phyloP scores from a whole-genome alignment of 2,888 invertebrate genomes.

The Diogma glabrata region DNA sequence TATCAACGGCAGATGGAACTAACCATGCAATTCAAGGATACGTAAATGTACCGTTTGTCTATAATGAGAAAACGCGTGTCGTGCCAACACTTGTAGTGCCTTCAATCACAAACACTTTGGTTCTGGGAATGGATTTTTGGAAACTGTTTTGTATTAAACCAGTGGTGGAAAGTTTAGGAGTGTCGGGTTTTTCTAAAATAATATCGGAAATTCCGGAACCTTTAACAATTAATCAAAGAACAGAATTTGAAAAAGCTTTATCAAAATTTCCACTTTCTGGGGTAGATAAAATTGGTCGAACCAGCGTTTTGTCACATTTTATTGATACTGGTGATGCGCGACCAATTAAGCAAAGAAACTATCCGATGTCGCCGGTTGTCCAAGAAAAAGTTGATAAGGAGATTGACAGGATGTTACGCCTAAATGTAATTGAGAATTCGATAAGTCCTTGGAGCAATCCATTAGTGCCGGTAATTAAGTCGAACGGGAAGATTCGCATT shows the following conservation, averaged over 20 bases:
- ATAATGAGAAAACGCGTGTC: too few species aligned
- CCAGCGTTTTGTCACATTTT: background rate
- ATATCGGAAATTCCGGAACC: background rate
- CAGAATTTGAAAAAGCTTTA: too few species aligned
- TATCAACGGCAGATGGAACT: background rate
- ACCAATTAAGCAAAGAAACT: too few species aligned
- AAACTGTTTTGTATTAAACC: background rate
- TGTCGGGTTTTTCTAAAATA: too few species aligned
- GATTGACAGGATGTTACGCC: conserved; percentile 2
- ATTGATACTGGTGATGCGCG: too few species aligned
- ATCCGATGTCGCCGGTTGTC: too few species aligned
- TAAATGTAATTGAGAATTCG: conserved; percentile 2
- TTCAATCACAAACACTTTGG: background rate
- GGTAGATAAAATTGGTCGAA: background rate
- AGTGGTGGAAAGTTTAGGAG: background rate
- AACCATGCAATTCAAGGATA: background rate
- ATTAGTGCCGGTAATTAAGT: background rate
- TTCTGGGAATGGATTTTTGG: background rate
- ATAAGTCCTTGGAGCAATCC: conserved; percentile 4
- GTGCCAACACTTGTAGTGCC: background rate
- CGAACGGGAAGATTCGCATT: background rate
- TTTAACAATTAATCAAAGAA: too few species aligned
- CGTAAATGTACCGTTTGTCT: too few species aligned
- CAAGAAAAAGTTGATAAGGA: conserved; percentile 4
- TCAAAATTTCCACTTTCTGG: background rate